Percentiles rank a stretch among this genome's conserved stretches.
These are phyloP conservation scores for Coilia nasus DNA, from an alignment of 2,797 vertebrate genomes.

Conservation along the genomic window DNA sequence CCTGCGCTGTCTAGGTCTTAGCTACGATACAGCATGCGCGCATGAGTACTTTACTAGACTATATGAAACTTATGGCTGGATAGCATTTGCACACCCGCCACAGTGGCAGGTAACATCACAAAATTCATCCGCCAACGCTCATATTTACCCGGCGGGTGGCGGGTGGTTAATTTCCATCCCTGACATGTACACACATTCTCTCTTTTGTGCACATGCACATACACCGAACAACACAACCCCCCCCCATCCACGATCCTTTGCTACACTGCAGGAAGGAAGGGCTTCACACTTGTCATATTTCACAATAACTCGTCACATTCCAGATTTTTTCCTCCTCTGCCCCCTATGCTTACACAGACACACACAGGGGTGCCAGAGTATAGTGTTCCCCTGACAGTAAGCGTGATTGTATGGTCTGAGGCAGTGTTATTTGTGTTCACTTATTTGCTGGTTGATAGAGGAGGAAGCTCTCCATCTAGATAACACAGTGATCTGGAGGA, in stretches of 20 bases:
- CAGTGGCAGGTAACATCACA: too few species aligned
- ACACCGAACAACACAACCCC: background rate
- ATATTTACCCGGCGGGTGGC: too few species aligned
- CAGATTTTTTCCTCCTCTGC: slow-evolving; percentile 31
- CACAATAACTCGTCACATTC: slow-evolving; percentile 61
- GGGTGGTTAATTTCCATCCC: too few species aligned
- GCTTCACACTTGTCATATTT: slow-evolving; percentile 60
- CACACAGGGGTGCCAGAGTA: too few species aligned
- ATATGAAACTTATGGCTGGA: too few species aligned
- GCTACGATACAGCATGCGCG: too few species aligned
- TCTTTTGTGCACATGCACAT: background rate
- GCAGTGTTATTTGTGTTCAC: background rate
- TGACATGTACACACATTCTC: background rate
- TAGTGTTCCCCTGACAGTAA: too few species aligned
- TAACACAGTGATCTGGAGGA: background rate
- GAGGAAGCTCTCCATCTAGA: slow-evolving; percentile 4
- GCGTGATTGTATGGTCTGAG: background rate
- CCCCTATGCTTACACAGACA: slow-evolving; percentile 33
- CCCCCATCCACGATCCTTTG: slow-evolving; percentile 40
- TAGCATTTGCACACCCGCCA: too few species aligned
- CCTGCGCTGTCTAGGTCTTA: too few species aligned
- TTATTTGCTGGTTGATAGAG: background rate
- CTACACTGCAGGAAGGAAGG: slow-evolving; percentile 44
- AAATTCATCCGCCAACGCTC: too few species aligned
- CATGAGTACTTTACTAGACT: too few species aligned